phyloP scores from a whole-genome alignment of 1,140 invertebrate species.

The Grapholita molesta region DNA sequence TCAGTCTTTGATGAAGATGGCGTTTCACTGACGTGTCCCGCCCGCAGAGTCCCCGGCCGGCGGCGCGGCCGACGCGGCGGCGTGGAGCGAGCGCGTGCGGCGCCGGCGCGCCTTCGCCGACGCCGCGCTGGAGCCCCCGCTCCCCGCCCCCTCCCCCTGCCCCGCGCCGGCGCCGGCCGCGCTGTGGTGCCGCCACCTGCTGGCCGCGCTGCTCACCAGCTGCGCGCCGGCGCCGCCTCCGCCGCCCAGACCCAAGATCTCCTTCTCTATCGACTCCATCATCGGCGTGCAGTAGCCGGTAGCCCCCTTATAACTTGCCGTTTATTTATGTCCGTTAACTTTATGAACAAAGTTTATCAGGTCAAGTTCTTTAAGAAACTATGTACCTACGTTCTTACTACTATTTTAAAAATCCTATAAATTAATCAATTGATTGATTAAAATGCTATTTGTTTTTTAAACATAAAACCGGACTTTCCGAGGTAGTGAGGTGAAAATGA shows the following conservation, averaged over 20 bases:
- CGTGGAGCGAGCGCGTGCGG: constrained; percentile 75
- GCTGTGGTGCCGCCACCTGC: constrained; percentile 46
- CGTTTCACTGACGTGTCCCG: too few species aligned
- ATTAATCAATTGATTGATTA: too few species aligned
- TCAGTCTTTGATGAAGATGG: too few species aligned
- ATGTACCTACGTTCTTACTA: too few species aligned
- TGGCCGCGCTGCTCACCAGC: constrained; percentile 53
- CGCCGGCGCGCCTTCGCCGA: constrained; percentile 79
- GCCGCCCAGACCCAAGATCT: constrained; percentile 68
- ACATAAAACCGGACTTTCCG: too few species aligned
- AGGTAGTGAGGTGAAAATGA: too few species aligned
- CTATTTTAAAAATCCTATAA: too few species aligned
- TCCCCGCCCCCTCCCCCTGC: constrained; percentile 27
- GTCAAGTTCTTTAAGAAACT: too few species aligned
- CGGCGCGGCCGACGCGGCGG: constrained; percentile 37
- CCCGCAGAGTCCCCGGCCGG: constrained; percentile 29
- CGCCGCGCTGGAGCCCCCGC: constrained; percentile 70
- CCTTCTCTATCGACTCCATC: constrained; percentile 81
- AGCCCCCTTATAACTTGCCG: too few species aligned
- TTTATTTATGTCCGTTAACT: too few species aligned
- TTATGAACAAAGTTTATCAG: too few species aligned
- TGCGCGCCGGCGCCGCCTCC: constrained; percentile 36
- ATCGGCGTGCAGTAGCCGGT: constrained; percentile 72
- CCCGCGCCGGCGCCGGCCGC: constrained; percentile 33
- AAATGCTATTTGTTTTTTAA: too few species aligned